Base-by-base conservation (phyloP, 2,797 vertebrate genomes). In the Trachops cirrhosus region DNA sequence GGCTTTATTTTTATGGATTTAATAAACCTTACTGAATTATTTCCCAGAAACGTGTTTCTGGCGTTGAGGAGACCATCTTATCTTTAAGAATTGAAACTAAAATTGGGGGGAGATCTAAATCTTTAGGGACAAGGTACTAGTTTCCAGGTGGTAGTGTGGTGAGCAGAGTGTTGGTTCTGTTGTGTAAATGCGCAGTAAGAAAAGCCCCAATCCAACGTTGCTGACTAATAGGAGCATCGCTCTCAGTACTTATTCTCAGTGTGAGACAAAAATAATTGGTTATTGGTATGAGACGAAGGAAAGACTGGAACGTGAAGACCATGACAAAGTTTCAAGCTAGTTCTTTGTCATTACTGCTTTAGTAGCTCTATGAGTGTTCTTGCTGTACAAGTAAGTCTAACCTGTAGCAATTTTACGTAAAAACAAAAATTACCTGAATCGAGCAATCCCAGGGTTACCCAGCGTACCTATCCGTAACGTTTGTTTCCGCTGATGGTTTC, bases 401-500 rank as follows among this genome's bases (percentile, higher is more conserved):
- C 6, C 29, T 62, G 0, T 41, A 71, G 74, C 29, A 75, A 26
- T 54, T 92, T 89, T 41, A 75, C 19, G 86, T 86, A 89, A 78
- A 71, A 91, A 75, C 26, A 82, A 64, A 85, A 93, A 93, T 83
- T 75, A 86, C 44, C 12, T 89, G 70, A 68, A 50, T 94, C 46
- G 78, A 78, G 84, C 86, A 95, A 71, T 77, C 52, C 75, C 1
- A 94, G 37, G n/a, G 8, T 96, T 75, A 70, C 83, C 29, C 10
- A 64, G 62, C 48, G 37, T 86, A 79, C 57, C 24, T 89, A 9
- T 52, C 67, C 18, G 52, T 71, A 74, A 39, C 68, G 15, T 85
- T 83, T 92, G 46, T 90, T 86, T 86, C 16, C n/a, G 86, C 24
- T 94, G 34, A 37, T 88, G 34, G n/a, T 83, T 94, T 92, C 95